Percentiles rank a stretch among this genome's conserved stretches.
Evolutionary conservation across 2,113 vertebrate genomes (phyloP).

Genomic region (Chauna torquata): DNA sequence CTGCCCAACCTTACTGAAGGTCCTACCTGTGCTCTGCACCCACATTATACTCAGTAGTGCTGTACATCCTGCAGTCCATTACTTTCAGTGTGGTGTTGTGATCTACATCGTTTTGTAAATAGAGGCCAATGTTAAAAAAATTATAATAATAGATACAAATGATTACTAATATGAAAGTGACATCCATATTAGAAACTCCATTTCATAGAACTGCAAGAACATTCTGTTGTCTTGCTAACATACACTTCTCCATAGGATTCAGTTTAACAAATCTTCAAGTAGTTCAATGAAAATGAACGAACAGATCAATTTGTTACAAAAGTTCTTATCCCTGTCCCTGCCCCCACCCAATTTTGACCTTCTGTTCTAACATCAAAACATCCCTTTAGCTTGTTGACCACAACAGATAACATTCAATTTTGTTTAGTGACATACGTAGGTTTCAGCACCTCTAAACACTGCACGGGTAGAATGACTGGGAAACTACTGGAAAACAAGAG

Average conservation of each 20-base stretch:
- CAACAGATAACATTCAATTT: not conserved
- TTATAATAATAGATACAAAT: not conserved
- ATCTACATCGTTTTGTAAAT: not conserved
- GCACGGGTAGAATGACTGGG: not conserved
- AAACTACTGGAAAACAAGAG: not conserved
- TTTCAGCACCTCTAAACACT: not conserved
- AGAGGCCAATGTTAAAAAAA: not conserved
- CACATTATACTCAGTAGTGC: not conserved
- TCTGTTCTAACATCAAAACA: not conserved
- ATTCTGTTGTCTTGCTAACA: not conserved
- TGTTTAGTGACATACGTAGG: not conserved
- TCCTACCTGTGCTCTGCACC: not conserved
- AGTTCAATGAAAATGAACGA: not conserved
- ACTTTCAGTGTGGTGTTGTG: not conserved
- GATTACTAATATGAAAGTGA: not conserved
- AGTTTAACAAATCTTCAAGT: not conserved
- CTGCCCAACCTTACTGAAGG: not conserved
- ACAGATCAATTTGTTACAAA: not conserved
- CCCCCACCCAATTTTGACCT: not conserved
- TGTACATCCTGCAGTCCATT: not conserved
- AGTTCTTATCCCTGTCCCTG: not conserved
- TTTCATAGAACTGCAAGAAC: not conserved
- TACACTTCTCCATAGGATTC: not conserved
- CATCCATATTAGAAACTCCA: not conserved
- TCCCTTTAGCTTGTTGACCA: fast-evolving